These are phyloP conservation scores for Panthera leo DNA, from an alignment of 2,113 vertebrate species.

Conservation along the genomic window DNA sequence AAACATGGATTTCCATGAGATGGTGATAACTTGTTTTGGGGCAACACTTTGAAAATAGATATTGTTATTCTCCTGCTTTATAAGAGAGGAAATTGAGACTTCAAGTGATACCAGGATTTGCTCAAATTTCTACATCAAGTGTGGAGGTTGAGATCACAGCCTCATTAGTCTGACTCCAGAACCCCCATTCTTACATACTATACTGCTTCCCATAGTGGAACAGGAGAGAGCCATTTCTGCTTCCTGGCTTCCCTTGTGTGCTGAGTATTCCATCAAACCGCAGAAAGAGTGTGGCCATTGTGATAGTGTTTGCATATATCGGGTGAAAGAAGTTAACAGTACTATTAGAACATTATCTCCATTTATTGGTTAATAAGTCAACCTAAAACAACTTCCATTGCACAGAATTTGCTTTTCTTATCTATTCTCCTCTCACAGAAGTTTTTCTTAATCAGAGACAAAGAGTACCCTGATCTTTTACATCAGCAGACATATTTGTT, in stretches of 20 bases:
- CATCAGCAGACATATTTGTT: not conserved
- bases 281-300: not conserved
- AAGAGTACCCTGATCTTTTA: not conserved
- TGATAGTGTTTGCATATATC: not conserved
- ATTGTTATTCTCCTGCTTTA: not conserved
- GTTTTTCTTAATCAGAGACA: not conserved
- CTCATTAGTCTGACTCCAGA: not conserved
- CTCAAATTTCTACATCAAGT: no score
- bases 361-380: not conserved
- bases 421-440: not conserved
- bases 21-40: not conserved
- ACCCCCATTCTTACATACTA: not conserved
- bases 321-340: not conserved
- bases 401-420: not conserved
- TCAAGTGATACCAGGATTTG: not conserved
- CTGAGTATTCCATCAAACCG: not conserved
- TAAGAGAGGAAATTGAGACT: not conserved
- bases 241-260: not conserved
- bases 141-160: not conserved
- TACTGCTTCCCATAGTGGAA: accelerated
- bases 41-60: not conserved
- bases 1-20: not conserved
- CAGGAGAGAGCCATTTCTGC: not conserved
- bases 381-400: not conserved
- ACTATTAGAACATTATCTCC: not conserved